Base-by-base conservation (phyloP, 2,888 invertebrate genomes). In the Thecophora atra region DNA sequence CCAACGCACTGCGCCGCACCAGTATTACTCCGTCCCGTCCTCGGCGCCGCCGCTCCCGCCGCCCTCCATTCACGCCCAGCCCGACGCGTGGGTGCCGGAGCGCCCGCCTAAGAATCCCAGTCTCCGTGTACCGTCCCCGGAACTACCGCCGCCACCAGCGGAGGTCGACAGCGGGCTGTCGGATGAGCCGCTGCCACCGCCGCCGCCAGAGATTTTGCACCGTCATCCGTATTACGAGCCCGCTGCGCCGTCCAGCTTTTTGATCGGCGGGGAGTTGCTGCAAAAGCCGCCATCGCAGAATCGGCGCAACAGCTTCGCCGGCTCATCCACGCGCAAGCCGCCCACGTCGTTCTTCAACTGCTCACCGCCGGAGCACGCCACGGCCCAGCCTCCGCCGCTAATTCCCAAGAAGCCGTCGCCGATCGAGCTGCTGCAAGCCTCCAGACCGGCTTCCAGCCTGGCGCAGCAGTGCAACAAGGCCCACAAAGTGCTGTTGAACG, bases 81-180 rank as follows among this genome's bases (percentile, higher is more conserved):
- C 91, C 17, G 91, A 91, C 77, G 91, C 91, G 77, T 91, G 91
- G 90, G 90, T 91, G 0, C 92, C 93, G 1, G 93, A 92, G 78
- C 87, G 93, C 76, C 94, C 94, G 15, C 93, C 93, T 4, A 94
- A 94, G 85, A 93, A 93, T 84, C 92, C 93, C 3, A 86, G 92
- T 73, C 82, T 91, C 77, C 87, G 89, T 69, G 84, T 87, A 58
- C 87, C 87, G 13, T 87, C 87, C 70, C 87, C 87, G 1, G 87
- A 87, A 73, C 70, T 87, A 74, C 87, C 87, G 24, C 85, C 86
- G 28, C 87, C 87, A n/a, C 86, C 86, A 3, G 74, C 78, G 3
- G 81, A 81, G 52, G 77, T 81, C 63, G 85, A 85, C 51, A 79
- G 79, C 19, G 81, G 78, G 54, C 80, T 83, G 15, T 83, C 81